Conservation (phyloP, 1,140 invertebrate species). For the Platorchestia sp. region DNA sequence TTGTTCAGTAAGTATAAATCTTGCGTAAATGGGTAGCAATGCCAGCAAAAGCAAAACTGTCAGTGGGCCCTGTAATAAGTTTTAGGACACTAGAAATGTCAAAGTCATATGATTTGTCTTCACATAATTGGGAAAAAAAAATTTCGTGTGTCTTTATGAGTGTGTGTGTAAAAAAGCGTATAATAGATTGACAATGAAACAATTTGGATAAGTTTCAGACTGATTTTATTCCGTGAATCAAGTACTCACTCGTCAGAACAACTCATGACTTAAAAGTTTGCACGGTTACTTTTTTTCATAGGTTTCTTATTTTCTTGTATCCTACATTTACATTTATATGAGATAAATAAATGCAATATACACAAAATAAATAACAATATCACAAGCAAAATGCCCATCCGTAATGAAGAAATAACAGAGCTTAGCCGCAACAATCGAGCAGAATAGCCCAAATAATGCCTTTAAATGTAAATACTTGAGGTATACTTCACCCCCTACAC, state of each 20-base stretch:
- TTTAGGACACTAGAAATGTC: too few species aligned
- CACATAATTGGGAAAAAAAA: too few species aligned
- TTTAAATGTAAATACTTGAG: neutral
- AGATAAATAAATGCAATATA: slow-evolving; percentile 41
- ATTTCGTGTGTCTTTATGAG: too few species aligned
- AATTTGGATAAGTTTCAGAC: neutral
- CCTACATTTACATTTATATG: slow-evolving; percentile 28
- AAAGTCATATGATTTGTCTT: too few species aligned
- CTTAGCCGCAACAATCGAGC: slow-evolving; percentile 20
- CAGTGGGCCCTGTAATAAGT: too few species aligned
- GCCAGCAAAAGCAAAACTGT: too few species aligned
- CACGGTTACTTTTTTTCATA: slow-evolving; percentile 5
- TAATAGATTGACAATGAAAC: neutral
- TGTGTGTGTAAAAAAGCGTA: too few species aligned
- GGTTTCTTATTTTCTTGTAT: slow-evolving; percentile 33
- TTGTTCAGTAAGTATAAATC: too few species aligned
- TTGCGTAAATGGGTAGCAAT: too few species aligned
- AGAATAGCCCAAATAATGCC: slow-evolving; percentile 9
- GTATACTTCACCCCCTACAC: neutral
- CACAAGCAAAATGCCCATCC: slow-evolving; percentile 49
- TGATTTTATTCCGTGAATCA: slow-evolving; percentile 43
- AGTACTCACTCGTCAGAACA: slow-evolving; percentile 31
- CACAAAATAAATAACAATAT: slow-evolving; percentile 56
- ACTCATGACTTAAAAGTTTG: slow-evolving; percentile 11
- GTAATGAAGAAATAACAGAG: neutral